Evolutionary conservation across 2,888 invertebrate species (phyloP).

Genomic region (Tetragnatha montana): DNA sequence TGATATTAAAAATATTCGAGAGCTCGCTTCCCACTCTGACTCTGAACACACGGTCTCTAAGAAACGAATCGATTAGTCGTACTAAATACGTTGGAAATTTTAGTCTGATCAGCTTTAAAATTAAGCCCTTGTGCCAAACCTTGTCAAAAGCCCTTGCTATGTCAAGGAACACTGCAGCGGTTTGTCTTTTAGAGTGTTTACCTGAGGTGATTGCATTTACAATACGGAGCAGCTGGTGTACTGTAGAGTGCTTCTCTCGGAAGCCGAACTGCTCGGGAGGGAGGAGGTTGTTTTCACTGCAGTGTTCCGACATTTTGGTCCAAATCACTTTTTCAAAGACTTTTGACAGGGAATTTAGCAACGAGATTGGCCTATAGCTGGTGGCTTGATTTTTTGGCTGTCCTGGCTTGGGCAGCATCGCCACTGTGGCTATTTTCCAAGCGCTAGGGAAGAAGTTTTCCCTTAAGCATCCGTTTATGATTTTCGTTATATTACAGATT

Average conservation of each 20-base stretch:
- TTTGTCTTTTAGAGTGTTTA: neutral
- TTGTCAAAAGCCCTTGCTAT: neutral
- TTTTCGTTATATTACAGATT: neutral
- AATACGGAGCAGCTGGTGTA: neutral
- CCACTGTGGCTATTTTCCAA: neutral
- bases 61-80: neutral
- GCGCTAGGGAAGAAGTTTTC: neutral
- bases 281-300: neutral
- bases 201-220: neutral
- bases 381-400: neutral
- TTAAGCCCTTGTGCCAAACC: neutral
- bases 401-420: neutral
- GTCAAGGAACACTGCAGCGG: neutral
- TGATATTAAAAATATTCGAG: neutral
- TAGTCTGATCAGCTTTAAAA: neutral
- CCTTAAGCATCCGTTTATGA: neutral
- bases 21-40: neutral
- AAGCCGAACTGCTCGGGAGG: slow-evolving; percentile 1
- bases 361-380: neutral
- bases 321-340: neutral
- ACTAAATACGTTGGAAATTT: neutral
- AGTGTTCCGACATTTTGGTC: neutral
- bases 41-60: neutral
- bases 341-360: neutral
- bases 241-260: neutral